phyloP scores from a whole-genome alignment of 2,113 vertebrate species.

The Rhipidura dahli region DNA sequence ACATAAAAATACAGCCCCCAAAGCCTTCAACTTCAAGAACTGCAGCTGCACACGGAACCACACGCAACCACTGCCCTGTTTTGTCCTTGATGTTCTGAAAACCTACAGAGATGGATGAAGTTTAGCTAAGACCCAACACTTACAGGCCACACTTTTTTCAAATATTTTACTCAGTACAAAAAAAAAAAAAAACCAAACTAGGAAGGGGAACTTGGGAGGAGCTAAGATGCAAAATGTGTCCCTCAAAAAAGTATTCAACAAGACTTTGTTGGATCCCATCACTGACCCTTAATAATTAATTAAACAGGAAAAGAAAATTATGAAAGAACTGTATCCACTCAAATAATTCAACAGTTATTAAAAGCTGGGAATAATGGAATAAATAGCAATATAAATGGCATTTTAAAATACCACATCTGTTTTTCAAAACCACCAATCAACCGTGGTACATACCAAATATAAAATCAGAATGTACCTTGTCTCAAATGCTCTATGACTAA shows the following conservation, averaged over 20 bases:
- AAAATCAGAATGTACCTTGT: background rate
- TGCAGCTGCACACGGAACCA: background rate
- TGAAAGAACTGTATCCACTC: background rate
- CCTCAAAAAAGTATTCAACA: background rate
- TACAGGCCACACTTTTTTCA: background rate
- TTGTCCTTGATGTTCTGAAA: background rate
- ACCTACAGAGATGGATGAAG: background rate
- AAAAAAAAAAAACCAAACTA: background rate
- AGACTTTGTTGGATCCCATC: background rate
- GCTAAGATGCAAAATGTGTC: background rate
- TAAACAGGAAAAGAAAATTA: background rate
- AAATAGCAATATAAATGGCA: background rate
- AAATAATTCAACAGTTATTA: background rate
- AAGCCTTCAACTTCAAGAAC: background rate
- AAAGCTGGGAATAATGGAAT: background rate
- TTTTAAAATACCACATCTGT: background rate
- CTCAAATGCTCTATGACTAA: background rate
- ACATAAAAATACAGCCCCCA: background rate
- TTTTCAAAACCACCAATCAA: background rate
- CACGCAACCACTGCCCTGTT: accelerated
- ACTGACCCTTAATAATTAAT: background rate
- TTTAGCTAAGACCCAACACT: background rate
- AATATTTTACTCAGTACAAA: background rate
- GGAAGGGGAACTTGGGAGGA: background rate
- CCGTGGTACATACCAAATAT: background rate